Evolutionary conservation across 35 echinoderm and acorn worm genomes (phyloP).

Genomic region (Chiridota heheva): DNA sequence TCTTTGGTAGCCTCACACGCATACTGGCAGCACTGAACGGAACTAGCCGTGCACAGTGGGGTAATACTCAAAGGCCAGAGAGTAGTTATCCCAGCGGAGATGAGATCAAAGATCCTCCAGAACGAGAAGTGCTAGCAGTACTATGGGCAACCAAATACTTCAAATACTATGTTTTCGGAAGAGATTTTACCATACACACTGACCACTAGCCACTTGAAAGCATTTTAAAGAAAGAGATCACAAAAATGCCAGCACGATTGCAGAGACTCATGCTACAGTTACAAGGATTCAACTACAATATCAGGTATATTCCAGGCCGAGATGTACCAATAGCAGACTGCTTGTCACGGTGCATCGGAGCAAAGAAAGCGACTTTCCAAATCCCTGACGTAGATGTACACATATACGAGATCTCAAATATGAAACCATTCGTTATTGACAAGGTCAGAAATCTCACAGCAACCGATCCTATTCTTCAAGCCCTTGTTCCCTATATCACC

Average conservation of each 20-base stretch:
- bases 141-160: too few relatives aligned
- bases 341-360: constrained; percentile 1
- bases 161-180: too few relatives aligned
- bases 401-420: constrained; percentile 27
- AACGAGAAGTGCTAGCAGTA: too few relatives aligned
- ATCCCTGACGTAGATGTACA: constrained; percentile 7
- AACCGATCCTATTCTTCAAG: constrained; percentile 25
- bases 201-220: constrained; percentile 27
- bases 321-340: constrained; percentile 5
- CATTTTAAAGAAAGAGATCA: constrained; percentile 8
- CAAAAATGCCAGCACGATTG: constrained; percentile 26
- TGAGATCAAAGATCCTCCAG: too few relatives aligned
- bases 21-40: too few relatives aligned
- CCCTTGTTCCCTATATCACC: constrained; percentile 19
- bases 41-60: too few relatives aligned
- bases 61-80: too few relatives aligned
- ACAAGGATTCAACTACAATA: constrained; percentile 10
- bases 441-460: constrained; percentile 5
- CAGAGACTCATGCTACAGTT: constrained; percentile 42
- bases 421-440: constrained; percentile 22
- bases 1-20: too few relatives aligned
- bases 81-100: too few relatives aligned
- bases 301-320: constrained; percentile 2
- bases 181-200: too few relatives aligned
- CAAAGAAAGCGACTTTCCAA: neutral